Evolutionary conservation across 2,888 invertebrate genomes (phyloP), one percentile per base, ranked within the genome.

Genomic region (Baronia brevicornis): DNA sequence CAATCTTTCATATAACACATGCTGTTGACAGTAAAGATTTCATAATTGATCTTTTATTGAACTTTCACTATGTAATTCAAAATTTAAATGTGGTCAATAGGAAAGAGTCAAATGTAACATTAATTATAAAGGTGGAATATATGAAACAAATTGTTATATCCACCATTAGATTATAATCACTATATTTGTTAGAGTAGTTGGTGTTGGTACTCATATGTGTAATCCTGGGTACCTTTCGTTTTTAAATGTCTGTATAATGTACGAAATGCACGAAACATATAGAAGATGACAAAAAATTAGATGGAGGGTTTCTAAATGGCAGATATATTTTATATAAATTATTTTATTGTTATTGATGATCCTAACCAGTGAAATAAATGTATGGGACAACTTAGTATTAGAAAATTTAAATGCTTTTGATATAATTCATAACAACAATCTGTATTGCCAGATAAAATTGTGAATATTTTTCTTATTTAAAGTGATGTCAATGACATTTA

Each of bases 221-320:
- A 84, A 78, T 75, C 72, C 61, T 46, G 84, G 85, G 84, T 84
- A 79, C 82, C 85, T 70, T 80, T 84, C 67, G 74, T 70, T 82
- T 79, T 64, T 53, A 74, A 69, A 70, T 82, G 82, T 88, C 90
- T 91, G 91, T 91, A 91, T 91, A 89, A 90, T 90, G 89, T 90
- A 90, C 86, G 91, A 91, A 91, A 91, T 91, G 91, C 91, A 91
- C 91, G 91, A 91, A 91, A 91, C 91, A 89, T 91, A 89, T 91
- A 91, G 91, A 91, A 91, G 91, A 91, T 90, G 88, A 70, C 64
- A 70, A 72, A 75, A 48, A 64, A 70, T 65, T 65, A 66, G 57
- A 56, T 56, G 31, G 56, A 68, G 62, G 61, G 45, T 46, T 60
- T 64, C 59, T 50, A 68, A 63, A 60, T 53, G 57, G 64, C 68